phyloP scores from a whole-genome alignment of 1,140 invertebrate genomes.

The Himalopsyche phryganea region DNA sequence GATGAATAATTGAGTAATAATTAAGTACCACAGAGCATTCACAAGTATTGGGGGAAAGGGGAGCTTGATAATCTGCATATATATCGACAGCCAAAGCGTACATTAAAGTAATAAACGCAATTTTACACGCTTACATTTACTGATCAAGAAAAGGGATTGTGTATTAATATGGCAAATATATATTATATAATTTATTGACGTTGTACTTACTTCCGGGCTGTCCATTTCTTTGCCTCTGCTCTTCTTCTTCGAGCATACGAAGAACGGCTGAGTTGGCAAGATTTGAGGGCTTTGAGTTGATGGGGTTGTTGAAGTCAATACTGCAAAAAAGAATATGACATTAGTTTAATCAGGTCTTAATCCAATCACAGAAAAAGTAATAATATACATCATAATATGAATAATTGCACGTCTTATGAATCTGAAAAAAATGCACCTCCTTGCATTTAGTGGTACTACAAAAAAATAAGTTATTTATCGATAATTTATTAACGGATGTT shows the following conservation, averaged over 20 bases:
- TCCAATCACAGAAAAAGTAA: too few species aligned
- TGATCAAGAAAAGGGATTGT: neutral
- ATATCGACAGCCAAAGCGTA: conserved; percentile 11
- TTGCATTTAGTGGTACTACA: too few species aligned
- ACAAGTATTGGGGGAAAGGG: neutral
- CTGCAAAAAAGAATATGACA: conserved; percentile 54
- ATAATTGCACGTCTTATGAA: too few species aligned
- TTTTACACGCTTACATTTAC: neutral
- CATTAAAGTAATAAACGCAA: neutral
- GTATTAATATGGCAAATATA: neutral
- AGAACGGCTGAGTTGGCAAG: conserved; percentile 78
- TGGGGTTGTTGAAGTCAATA: conserved; percentile 69
- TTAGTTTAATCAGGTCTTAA: too few species aligned
- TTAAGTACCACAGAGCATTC: neutral
- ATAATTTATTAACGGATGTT: too few species aligned
- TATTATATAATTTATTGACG: neutral
- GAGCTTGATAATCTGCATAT: neutral
- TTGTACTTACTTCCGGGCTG: conserved; percentile 30
- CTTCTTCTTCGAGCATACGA: conserved; percentile 76
- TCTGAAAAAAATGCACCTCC: too few species aligned
- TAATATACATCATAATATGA: too few species aligned
- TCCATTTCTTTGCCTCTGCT: conserved; percentile 57
- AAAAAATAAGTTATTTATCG: too few species aligned
- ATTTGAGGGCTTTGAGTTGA: conserved; percentile 67
- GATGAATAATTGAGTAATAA: too few species aligned